Evolutionary conservation across 2,888 invertebrate genomes (phyloP), one percentile per base, ranked within the genome.

Genomic region (Pyrrhia umbra): DNA sequence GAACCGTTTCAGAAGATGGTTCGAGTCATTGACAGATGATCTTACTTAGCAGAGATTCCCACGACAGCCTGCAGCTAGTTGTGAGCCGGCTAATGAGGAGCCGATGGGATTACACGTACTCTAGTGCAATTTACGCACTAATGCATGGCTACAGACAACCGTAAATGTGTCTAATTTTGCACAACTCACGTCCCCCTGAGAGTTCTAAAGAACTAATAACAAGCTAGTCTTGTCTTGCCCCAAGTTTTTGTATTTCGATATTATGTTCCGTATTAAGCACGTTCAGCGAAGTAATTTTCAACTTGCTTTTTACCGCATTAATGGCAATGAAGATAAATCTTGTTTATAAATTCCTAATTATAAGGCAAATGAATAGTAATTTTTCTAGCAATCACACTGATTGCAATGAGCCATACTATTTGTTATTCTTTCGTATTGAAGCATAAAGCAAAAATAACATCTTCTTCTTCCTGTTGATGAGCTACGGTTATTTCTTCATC

Each of bases 81-180:
- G 87, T 85, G 85, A 86, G 85, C 77, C 81, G 82, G 83, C 86
- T 91, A 92, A 93, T 92, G 90, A 89, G 88, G 82, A 85, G 81
- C 86, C 87, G 90, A 92, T 92, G 88, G 88, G 87, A 91, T 93
- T 91, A 90, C 89, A 85, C 79, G 68, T 75, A 66, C 75, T 83
- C 85, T 88, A 82, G 84, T 86, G 88, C 87, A 92, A 90, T 91
- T 93, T 90, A 91, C 88, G 90, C 91, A 85, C 90, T 88, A 90
- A 88, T 90, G 89, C 86, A 84, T 85, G 87, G 85, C 83, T 85
- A 85, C 85, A 87, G 80, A 75, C 80, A 79, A 90, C 90, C 89
- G 86, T 91, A 90, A 90, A 89, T 85, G 85, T 84, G 85, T 84
- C 84, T 87, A 83, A 90, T 91, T 88, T 88, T 72, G 75, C 75